These are phyloP conservation scores for Dione juno DNA, from an alignment of 2,888 invertebrate genomes.

Conservation along the genomic window DNA sequence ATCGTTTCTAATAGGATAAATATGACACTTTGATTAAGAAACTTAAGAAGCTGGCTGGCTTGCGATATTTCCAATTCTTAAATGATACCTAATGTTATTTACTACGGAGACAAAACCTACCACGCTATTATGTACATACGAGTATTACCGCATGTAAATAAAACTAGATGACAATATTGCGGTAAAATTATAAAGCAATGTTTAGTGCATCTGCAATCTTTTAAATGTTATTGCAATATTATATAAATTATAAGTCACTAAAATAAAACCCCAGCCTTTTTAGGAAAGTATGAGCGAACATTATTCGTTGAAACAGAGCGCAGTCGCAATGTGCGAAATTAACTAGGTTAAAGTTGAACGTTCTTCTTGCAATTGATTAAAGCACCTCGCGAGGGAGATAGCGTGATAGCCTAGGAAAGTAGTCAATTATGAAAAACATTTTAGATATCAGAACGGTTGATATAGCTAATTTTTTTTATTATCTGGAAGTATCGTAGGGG, in stretches of 20 bases:
- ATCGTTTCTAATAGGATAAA: no score
- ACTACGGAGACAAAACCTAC: background rate
- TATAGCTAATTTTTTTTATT: no score
- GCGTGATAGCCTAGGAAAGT: conserved; percentile 41
- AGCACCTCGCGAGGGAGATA: conserved; percentile 47
- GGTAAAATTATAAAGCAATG: conserved; percentile 42
- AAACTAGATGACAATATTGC: conserved; percentile 43
- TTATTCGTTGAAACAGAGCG: conserved; percentile 45
- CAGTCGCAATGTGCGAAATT: conserved; percentile 51
- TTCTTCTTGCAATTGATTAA: conserved; percentile 52
- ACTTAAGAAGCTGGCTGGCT: no score
- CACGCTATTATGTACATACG: background rate
- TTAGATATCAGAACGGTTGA: no score
- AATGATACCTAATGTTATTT: background rate
- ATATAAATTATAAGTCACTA: background rate
- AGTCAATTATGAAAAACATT: no score
- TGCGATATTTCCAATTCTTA: background rate
- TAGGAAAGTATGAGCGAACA: conserved; percentile 25
- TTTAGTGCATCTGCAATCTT: conserved; percentile 39
- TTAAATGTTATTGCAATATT: background rate
- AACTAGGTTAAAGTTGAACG: conserved; percentile 52
- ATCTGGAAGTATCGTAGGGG: no score
- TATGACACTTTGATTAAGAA: no score
- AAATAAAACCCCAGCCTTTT: background rate
- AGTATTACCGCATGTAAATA: no score